A percentile compares a stretch with the other conserved stretches of the same genome.
Evolutionary conservation across 2,888 invertebrate genomes (phyloP).

Genomic region (Noctua janthina): DNA sequence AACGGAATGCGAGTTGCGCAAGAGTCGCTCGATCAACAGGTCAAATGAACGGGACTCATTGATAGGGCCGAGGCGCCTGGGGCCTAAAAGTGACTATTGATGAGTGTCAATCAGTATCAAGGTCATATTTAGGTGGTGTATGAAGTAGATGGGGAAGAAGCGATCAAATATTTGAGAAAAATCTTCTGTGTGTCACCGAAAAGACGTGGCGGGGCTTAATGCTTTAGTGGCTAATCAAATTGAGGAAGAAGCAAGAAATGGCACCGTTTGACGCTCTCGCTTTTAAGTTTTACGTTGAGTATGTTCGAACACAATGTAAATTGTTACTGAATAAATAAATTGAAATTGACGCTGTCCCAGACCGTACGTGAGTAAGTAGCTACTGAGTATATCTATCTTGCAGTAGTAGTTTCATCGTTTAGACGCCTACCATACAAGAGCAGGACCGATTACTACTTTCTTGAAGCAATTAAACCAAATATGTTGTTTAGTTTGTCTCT

Average conservation of each 20-base stretch:
- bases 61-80: conserved; percentile 37
- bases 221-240: no score
- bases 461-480: background rate
- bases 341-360: no score
- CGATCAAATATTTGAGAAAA: no score
- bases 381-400: no score
- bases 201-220: background rate
- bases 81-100: conserved; percentile 42
- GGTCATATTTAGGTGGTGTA: conserved; percentile 15
- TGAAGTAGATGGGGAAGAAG: background rate
- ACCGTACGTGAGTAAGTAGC: no score
- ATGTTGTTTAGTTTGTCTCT: background rate
- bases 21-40: conserved; percentile 47
- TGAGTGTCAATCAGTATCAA: conserved; percentile 38
- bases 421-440: background rate
- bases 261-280: no score
- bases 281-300: no score
- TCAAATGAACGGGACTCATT: conserved; percentile 63
- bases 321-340: no score
- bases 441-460: background rate
- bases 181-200: background rate
- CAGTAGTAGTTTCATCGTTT: background rate
- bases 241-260: no score
- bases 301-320: no score
- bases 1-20: conserved; percentile 66